Base-by-base conservation (phyloP, 2,797 vertebrate species). In the Danionella dracula region DNA sequence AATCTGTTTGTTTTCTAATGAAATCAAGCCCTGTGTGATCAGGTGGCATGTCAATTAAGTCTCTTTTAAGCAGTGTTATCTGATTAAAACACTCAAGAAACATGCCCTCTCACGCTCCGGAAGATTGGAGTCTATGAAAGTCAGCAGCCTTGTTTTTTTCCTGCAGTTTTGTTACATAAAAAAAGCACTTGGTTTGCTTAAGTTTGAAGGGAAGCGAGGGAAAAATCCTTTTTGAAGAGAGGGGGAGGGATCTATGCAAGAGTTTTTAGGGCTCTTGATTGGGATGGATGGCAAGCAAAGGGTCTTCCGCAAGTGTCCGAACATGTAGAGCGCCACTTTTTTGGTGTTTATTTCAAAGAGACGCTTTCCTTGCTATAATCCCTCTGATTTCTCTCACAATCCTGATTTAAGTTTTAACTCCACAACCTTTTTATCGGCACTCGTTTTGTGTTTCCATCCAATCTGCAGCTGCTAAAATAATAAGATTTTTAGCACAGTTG, bases 271-370 rank as follows among this genome's bases (percentile, higher is more conserved):
- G 40, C 20, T 65, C 44, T 32, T 38, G 79, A 76, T 79, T 65
- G 57, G 79, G 82, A 81, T 82, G 71, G 84, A 88, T 87, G 89
- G 87, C 87, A 88, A 86, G 87, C 85, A 87, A 86, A 88, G 88
- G 87, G 81, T 79, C 81, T 73, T 78, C 71, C 77, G 74, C 84
- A 82, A 87, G 81, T 88, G 81, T 86, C 82, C 87, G 88, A 86
- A 90, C 79, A 82, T 34, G 54, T 17, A 4, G 17, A 34, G 44
- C 38, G 31, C 41, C 31, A 11, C 17, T 8, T 21, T 3, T 35
- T 48, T 10, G 31, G 27, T 19, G 53, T 66, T 40, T 29, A 20
- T 8, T 38, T 5, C 53, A 37, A 56, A 7, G 40, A 38, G 11
- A 51, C 11, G 27, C 49, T 48, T 40, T 40, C 20, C 51, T 48